phyloP scores from a whole-genome alignment of 2,113 vertebrate species.

The Polypterus senegalus region DNA sequence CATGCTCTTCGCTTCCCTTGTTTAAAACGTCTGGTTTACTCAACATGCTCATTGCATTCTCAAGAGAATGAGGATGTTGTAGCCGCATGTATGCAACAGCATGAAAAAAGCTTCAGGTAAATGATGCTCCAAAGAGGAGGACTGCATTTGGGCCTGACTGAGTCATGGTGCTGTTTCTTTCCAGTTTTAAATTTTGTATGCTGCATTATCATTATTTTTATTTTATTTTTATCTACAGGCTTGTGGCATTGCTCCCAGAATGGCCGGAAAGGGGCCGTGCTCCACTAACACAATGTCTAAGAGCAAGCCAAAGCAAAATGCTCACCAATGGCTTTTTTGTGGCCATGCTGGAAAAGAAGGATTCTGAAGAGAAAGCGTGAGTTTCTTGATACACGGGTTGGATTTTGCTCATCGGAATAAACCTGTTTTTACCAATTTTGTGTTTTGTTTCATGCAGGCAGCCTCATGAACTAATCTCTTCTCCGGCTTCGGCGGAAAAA shows the following conservation, averaged over 20 bases:
- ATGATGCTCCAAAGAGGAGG: too few species aligned
- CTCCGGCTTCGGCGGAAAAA: too few species aligned
- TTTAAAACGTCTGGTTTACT: conserved; percentile 70
- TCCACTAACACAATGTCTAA: conserved; percentile 63
- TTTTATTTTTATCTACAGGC: conserved; percentile 29
- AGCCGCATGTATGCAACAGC: conserved; percentile 46
- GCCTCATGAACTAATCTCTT: too few species aligned
- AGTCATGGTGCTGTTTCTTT: too few species aligned
- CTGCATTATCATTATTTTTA: background rate
- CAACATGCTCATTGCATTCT: conserved; percentile 78
- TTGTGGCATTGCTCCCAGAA: conserved; percentile 52
- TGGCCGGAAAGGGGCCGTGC: conserved; percentile 72
- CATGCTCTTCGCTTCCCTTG: conserved; percentile 69
- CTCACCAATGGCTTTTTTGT: conserved; percentile 83
- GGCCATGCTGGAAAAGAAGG: conserved; percentile 63
- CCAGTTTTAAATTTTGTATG: background rate
- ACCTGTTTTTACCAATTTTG: too few species aligned
- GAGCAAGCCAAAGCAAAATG: conserved; percentile 58
- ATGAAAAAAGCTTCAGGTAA: conserved; percentile 55
- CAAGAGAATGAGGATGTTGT: conserved; percentile 89
- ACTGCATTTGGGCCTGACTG: too few species aligned
- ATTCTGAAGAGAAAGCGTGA: conserved; percentile 6
- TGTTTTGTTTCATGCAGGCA: too few species aligned
- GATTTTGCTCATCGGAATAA: too few species aligned
- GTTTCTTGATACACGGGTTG: accelerated